These are phyloP conservation scores for Lanius ludovicianus DNA, from an alignment of 2,113 vertebrate genomes.

Conservation along the genomic window DNA sequence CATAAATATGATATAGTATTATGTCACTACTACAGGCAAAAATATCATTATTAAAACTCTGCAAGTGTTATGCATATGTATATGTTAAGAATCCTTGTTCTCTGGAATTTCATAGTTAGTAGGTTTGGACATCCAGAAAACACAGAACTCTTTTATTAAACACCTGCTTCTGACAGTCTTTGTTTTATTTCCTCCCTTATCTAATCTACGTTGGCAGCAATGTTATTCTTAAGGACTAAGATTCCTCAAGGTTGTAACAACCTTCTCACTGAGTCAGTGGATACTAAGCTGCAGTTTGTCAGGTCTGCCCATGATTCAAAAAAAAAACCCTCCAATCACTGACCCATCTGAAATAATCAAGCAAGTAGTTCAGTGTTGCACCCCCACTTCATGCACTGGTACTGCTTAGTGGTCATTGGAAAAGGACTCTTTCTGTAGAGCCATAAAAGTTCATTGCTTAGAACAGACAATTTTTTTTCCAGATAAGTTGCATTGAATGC, in stretches of 20 bases:
- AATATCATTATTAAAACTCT: background rate
- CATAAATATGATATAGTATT: background rate
- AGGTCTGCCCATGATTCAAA: background rate
- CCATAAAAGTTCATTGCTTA: background rate
- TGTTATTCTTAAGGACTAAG: background rate
- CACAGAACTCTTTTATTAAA: background rate
- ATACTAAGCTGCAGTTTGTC: background rate
- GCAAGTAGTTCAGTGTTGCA: background rate
- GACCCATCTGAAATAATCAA: constrained; percentile 1
- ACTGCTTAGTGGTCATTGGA: background rate
- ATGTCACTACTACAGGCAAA: background rate
- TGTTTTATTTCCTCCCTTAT: background rate
- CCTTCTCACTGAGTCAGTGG: background rate
- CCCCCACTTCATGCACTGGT: background rate
- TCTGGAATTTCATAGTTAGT: background rate
- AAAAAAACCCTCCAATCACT: constrained; percentile 1
- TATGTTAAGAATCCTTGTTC: background rate
- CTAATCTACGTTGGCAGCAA: background rate
- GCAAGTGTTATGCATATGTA: background rate
- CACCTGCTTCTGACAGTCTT: background rate
- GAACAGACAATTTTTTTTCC: background rate
- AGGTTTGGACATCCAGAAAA: background rate
- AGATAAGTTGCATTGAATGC: background rate
- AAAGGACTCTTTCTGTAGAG: background rate
- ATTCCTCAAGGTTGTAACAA: background rate